Percentiles rank a stretch among this genome's conserved stretches.
Evolutionary conservation across 2,113 vertebrate genomes (phyloP).

Genomic region (Macrotis lagotis): DNA sequence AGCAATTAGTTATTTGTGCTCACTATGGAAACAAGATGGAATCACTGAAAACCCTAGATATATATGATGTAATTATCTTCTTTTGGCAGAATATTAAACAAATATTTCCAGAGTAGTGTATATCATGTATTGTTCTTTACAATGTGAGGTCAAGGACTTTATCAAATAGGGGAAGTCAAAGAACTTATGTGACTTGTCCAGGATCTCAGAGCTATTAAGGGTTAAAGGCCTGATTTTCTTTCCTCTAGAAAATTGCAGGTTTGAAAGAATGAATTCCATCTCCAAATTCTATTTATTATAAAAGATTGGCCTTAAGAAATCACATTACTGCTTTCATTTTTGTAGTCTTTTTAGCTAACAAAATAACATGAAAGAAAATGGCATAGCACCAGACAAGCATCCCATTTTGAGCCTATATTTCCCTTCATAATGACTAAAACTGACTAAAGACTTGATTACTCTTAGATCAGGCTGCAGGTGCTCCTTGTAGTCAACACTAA

Average conservation of each 20-base stretch:
- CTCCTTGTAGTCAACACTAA: slow-evolving; percentile 8
- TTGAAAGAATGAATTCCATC: neutral
- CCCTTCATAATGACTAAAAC: neutral
- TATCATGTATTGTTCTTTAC: neutral
- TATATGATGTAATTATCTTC: slow-evolving; percentile 49
- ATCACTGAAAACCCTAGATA: slow-evolving; percentile 66
- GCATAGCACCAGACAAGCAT: neutral
- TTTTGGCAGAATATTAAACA: slow-evolving; percentile 46
- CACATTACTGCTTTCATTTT: neutral
- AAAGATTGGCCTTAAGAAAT: neutral
- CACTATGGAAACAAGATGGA: slow-evolving; percentile 77
- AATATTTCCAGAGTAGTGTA: neutral
- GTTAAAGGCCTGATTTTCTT: neutral
- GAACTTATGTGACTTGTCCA: neutral
- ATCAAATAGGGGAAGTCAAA: neutral
- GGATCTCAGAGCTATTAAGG: neutral
- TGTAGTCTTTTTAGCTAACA: neutral
- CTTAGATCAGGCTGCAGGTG: neutral
- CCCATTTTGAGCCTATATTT: neutral
- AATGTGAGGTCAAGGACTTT: neutral
- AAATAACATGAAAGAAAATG: neutral
- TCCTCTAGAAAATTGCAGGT: neutral
- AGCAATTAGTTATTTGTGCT: slow-evolving; percentile 76
- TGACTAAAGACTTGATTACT: slow-evolving; percentile 7
- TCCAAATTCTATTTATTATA: neutral